These are phyloP conservation scores for Osmerus eperlanus DNA, from an alignment of 2,113 vertebrate species.

Conservation along the genomic window DNA sequence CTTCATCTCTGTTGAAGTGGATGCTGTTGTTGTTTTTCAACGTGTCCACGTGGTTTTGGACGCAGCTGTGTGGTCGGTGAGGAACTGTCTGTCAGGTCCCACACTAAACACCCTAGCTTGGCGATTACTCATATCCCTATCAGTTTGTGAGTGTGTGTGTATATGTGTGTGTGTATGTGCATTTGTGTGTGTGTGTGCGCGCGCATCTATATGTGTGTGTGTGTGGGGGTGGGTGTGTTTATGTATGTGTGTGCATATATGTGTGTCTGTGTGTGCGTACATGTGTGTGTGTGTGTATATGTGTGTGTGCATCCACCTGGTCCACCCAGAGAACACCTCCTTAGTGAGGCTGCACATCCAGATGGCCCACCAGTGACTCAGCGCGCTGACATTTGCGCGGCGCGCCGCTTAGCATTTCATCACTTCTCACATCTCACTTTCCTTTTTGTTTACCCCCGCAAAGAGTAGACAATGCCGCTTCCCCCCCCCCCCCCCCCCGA, in stretches of 20 bases:
- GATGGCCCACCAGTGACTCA: constrained; percentile 72
- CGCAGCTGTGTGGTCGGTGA: constrained; percentile 32
- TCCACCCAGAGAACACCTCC: constrained; percentile 60
- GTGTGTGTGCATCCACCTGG: constrained; percentile 28
- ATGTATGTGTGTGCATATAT: too few relatives aligned
- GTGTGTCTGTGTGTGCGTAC: too few relatives aligned
- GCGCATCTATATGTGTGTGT: too few relatives aligned
- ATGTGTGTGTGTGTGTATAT: background rate
- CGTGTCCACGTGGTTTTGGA: constrained; percentile 25
- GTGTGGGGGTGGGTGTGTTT: too few relatives aligned
- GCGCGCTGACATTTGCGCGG: constrained; percentile 70
- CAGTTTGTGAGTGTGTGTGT: too few relatives aligned
- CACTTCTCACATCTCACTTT: background rate
- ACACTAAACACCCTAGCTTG: background rate
- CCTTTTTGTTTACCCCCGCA: constrained; percentile 19
- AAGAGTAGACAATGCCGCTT: constrained; percentile 39
- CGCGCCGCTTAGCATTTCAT: constrained; percentile 6
- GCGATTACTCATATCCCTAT: constrained; percentile 51
- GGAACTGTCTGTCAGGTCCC: too few relatives aligned
- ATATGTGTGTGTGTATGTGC: too few relatives aligned
- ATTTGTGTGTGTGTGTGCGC: too few relatives aligned
- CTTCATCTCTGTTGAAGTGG: constrained; percentile 52
- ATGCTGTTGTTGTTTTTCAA: constrained; percentile 29
- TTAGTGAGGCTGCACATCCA: constrained; percentile 62
- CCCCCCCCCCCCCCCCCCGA: constrained; percentile 31